Conservation (phyloP, 2,888 invertebrate species). For the Torymus tubicola region DNA sequence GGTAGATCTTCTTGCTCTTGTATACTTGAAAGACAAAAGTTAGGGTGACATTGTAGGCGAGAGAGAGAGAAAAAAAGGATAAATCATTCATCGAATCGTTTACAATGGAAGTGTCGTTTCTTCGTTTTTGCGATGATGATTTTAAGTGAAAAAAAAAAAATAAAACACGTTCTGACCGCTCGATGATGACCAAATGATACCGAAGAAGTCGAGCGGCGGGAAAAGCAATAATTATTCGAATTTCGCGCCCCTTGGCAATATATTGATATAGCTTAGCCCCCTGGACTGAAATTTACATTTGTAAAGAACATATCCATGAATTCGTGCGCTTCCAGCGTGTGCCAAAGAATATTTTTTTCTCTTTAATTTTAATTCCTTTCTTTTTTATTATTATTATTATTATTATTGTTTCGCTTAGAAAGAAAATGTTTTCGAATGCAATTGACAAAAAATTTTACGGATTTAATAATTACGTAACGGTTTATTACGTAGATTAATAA, state of each 20-base stretch:
- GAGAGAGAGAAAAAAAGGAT: too few species aligned
- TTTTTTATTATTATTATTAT: background rate
- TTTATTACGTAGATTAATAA: too few species aligned
- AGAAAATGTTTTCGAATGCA: background rate
- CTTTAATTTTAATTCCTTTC: conserved; percentile 3
- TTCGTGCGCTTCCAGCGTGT: conserved; percentile 63
- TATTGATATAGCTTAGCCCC: conserved; percentile 17
- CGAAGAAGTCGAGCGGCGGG: conserved; percentile 37
- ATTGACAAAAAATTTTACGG: background rate
- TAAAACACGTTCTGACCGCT: conserved; percentile 18
- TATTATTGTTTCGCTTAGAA: too few species aligned
- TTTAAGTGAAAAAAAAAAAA: background rate
- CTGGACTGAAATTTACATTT: conserved; percentile 45
- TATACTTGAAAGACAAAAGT: too few species aligned
- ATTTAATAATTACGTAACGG: too few species aligned
- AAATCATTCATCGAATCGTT: too few species aligned
- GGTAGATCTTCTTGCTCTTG: too few species aligned
- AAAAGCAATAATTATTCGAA: conserved; percentile 47
- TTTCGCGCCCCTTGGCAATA: conserved; percentile 15
- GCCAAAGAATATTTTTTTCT: conserved; percentile 61
- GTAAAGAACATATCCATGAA: conserved; percentile 62
- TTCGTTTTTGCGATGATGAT: too few species aligned
- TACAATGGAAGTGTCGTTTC: too few species aligned
- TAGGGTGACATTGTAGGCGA: too few species aligned
- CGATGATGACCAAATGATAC: conserved; percentile 35